Conservation (phyloP, 2,113 vertebrate species). For the Erythrocercus mccallii region DNA sequence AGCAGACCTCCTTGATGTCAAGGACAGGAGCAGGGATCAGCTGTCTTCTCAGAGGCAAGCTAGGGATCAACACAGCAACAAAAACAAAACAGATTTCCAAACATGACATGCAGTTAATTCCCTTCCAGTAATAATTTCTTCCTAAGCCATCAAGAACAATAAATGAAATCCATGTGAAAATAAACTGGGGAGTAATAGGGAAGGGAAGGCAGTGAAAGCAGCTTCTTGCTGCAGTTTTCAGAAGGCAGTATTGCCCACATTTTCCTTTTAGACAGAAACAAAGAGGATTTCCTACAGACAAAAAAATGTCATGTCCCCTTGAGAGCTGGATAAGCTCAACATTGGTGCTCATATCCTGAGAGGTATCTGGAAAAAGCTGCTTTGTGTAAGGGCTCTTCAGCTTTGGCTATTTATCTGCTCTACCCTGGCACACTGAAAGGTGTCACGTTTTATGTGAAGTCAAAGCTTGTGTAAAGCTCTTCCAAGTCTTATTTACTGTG, state of each 20-base stretch:
- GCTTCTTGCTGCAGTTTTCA: not conserved
- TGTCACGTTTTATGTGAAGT: not conserved
- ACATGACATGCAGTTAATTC: not conserved
- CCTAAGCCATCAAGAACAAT: not conserved
- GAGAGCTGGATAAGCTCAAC: not conserved
- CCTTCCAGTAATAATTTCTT: not conserved
- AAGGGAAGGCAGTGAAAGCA: not conserved
- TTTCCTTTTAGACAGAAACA: slow-evolving; percentile 10
- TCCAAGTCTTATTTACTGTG: not conserved
- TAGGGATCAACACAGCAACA: not conserved
- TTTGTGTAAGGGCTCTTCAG: not conserved
- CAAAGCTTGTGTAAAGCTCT: not conserved
- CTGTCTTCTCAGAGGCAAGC: not conserved
- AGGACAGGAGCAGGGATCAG: not conserved
- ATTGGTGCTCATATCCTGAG: not conserved
- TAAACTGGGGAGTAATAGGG: not conserved
- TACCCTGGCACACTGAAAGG: not conserved
- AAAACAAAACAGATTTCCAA: not conserved
- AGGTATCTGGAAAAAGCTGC: not conserved
- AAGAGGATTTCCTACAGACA: not conserved
- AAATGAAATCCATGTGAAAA: not conserved
- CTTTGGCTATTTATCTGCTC: not conserved
- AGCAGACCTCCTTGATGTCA: not conserved
- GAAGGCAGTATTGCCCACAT: not conserved
- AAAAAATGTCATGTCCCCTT: not conserved